Evolutionary conservation across 2,888 invertebrate species (phyloP).

Genomic region (Allacma fusca): DNA sequence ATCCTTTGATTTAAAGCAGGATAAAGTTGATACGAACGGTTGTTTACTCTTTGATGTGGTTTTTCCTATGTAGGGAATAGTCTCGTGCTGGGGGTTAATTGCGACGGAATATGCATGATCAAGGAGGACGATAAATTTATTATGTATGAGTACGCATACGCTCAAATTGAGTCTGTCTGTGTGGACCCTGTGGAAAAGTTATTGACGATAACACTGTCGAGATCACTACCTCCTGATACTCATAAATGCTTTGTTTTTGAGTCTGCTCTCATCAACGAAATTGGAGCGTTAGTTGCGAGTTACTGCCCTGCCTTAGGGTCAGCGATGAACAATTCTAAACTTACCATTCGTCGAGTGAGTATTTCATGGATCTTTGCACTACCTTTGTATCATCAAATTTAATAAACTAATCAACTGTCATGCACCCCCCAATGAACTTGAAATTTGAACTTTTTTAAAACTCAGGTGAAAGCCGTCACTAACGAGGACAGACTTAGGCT

Average conservation of each 20-base stretch:
- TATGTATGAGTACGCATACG: conserved; percentile 87
- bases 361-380: no score
- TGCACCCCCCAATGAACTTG: no score
- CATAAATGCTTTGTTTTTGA: conserved; percentile 92
- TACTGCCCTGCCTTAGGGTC: conserved; percentile 81
- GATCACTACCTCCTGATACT: conserved; percentile 70
- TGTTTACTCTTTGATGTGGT: neutral
- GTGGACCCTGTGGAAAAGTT: conserved; percentile 92
- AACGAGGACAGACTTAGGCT: conserved; percentile 87
- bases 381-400: no score
- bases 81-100: conserved; percentile 83
- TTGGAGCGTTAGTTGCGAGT: conserved; percentile 89
- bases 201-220: conserved; percentile 85
- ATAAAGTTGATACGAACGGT: neutral
- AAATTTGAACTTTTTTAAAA: conserved; percentile 29
- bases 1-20: neutral
- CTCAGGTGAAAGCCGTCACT: conserved; percentile 74
- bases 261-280: conserved; percentile 87
- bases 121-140: conserved; percentile 92
- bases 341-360: conserved; percentile 45
- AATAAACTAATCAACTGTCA: no score
- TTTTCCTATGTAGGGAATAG: conserved; percentile 65
- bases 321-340: conserved; percentile 56
- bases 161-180: conserved; percentile 88
- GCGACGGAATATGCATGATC: conserved; percentile 89